Base-by-base conservation (phyloP, 2,888 invertebrate species). In the Apeira syringaria region DNA sequence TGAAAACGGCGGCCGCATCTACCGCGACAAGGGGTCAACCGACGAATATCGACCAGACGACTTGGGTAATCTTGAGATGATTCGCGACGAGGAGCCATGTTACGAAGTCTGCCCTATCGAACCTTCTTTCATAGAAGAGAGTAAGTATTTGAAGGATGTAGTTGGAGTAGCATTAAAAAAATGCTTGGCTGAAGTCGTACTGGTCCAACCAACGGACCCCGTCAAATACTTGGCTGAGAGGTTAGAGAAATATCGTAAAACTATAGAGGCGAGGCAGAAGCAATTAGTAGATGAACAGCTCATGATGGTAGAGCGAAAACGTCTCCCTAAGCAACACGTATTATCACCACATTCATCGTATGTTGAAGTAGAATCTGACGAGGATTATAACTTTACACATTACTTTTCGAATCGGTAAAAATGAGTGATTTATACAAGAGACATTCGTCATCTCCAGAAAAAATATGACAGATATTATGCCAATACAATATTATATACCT, bases 171-270 rank as follows among this genome's bases (percentile, higher is more conserved):
- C 67, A 34, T 50, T 74, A 24, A 73, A 57, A 33, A 63, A 53
- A 35, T 68, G 68, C 37, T 59, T 76, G 30, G 68, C 70, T 17
- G 53, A 66, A 46, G 64, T 69, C 25, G 61, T 74, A 47, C 41
- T 74, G 35, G 63, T 50, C 45, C 70, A 65, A 57, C 71, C 76
- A 35, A 13, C 18, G 15, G 72, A 74, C 59, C 76, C 74, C 12
- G 53, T 73, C 9, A 47, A 49, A 28, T 68, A 61, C 40, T 56
- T 74, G 50, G 65, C 74, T 10, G 51, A 59, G 24, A 37, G 53
- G 7, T 59, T 76, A 28, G 50, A 47, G 17, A 63, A 65, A 33
- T 74, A 68, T 44, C 49, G 53, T 29, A 13, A 38, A 9, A 53
- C 49, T 48, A 47, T 47, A 8, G 44, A 47, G 30, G 32, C 15